A percentile compares a stretch with the other conserved stretches of the same genome.
Evolutionary conservation across 1,140 invertebrate genomes (phyloP).

Genomic region (Glossosoma conforme): DNA sequence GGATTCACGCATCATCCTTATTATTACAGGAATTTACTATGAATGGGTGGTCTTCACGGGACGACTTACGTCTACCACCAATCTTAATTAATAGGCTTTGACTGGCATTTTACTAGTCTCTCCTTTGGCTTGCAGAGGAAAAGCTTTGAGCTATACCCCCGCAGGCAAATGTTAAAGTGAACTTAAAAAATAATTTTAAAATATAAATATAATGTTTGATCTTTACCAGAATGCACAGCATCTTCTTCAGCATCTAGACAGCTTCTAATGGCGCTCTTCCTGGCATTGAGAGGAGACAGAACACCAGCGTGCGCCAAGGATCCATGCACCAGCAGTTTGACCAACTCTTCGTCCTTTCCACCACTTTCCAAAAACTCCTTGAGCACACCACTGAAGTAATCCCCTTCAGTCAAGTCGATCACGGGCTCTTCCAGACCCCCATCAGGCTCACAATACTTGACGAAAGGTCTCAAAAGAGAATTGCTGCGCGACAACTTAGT

Average conservation of each 20-base stretch:
- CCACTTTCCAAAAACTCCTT: conserved; percentile 43
- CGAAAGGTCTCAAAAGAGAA: conserved; percentile 43
- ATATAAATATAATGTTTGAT: conserved; percentile 2
- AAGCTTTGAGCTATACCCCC: too few species aligned
- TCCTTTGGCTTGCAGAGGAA: too few species aligned
- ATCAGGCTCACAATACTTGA: conserved; percentile 3
- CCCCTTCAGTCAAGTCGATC: conserved; percentile 41
- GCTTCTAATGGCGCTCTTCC: conserved; percentile 48
- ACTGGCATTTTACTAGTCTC: too few species aligned
- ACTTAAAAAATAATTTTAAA: not conserved
- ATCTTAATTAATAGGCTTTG: too few species aligned
- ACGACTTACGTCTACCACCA: too few species aligned
- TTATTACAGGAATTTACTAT: too few species aligned
- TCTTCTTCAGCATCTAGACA: conserved; percentile 54
- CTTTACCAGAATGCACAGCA: conserved; percentile 59
- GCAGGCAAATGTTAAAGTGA: conserved; percentile 1
- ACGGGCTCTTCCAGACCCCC: conserved; percentile 31
- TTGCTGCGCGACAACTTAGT: conserved; percentile 65
- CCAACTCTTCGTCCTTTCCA: conserved; percentile 39
- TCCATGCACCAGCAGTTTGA: conserved; percentile 26
- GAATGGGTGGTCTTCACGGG: too few species aligned
- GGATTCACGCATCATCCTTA: too few species aligned
- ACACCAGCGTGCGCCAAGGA: conserved; percentile 15
- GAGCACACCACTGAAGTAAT: conserved; percentile 32
- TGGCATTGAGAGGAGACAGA: conserved; percentile 40